Conservation (phyloP, 2,113 vertebrate species). For the Isichthys henryi region DNA sequence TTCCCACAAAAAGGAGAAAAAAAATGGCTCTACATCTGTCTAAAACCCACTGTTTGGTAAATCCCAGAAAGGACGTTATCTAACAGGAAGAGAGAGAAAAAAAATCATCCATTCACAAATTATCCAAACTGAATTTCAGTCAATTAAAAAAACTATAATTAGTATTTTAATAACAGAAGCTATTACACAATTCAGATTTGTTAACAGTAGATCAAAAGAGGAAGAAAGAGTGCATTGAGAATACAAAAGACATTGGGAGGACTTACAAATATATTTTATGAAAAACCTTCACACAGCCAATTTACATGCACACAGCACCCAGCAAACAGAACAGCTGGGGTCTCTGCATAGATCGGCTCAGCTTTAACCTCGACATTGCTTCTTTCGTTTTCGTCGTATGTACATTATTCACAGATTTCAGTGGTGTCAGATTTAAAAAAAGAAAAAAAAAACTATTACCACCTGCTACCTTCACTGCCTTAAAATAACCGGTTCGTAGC, state of each 20-base stretch:
- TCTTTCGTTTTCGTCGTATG: slow-evolving; percentile 49
- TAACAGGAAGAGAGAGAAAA: slow-evolving; percentile 38
- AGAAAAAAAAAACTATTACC: slow-evolving; percentile 18
- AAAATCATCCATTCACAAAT: slow-evolving; percentile 43
- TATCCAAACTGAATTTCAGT: slow-evolving; percentile 65
- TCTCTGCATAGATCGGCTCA: slow-evolving; percentile 56
- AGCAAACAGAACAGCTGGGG: slow-evolving; percentile 31
- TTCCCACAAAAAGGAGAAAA: slow-evolving; percentile 42
- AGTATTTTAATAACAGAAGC: slow-evolving; percentile 46
- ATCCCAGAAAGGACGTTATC: slow-evolving; percentile 38
- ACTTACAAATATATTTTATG: slow-evolving; percentile 30
- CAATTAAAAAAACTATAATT: slow-evolving; percentile 45
- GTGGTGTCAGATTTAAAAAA: slow-evolving; percentile 63
- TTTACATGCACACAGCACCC: slow-evolving; percentile 54
- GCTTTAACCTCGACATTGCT: slow-evolving; percentile 45
- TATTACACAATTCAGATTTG: slow-evolving; percentile 41
- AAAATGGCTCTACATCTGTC: slow-evolving; percentile 45
- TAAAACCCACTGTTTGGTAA: slow-evolving; percentile 52
- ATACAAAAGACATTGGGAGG: slow-evolving; percentile 30
- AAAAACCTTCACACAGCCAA: slow-evolving; percentile 49
- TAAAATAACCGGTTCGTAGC: slow-evolving; percentile 24
- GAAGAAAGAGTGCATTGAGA: slow-evolving; percentile 28
- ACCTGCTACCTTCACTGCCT: slow-evolving; percentile 60
- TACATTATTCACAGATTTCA: slow-evolving; percentile 71
- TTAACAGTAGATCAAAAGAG: slow-evolving; percentile 36